Base-by-base conservation (phyloP, 2,888 invertebrate genomes). In the Macrophya annulata region DNA sequence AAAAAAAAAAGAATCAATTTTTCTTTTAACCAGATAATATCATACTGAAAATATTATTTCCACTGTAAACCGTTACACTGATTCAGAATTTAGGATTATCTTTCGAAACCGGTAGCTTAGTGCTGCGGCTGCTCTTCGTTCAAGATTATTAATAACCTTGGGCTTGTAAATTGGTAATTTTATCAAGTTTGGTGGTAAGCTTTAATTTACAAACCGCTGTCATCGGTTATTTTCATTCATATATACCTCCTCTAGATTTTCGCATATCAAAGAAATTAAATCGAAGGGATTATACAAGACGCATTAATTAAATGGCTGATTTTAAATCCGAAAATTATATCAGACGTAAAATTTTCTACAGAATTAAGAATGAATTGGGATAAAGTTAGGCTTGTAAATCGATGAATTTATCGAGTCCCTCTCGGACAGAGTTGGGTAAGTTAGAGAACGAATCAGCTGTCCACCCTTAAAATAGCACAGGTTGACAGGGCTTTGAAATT, bases 391-490 rank as follows among this genome's bases (percentile, higher is more conserved):
- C 12, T 0, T 68, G 37, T 31, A 37, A 17, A 68, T 45, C 45
- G 43, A 45, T 21, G 45, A 43, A 25, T 43, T 45, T n/a, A 74
- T 74, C 40, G 37, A 68, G 68, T 17, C 68, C 10, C 37, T 15
- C 1, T 37, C 37, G 31, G n/a, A 0, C 68, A 68, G 62, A 62
- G 12, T 31, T 12, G 21, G 21, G 62, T 5, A 21, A 62, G 62
- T 31, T 10, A 21, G 21, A 62, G 8, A 25, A 21, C 31, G 77
- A 37, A 77, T 77, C 77, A 77, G 48, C 55, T 37, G 77, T 48
- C 43, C 31, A 6, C 37, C 17, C 17, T 77, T 77, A 77, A 77
- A 77, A 77, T 77, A 77, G 77, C 31, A 74, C 3, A 43, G 77
- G 31, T 31, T 55, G 77, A 51, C 25, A 77, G 55, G 31, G 48